Evolutionary conservation across 2,888 invertebrate species (phyloP).

Genomic region (Automeris io): DNA sequence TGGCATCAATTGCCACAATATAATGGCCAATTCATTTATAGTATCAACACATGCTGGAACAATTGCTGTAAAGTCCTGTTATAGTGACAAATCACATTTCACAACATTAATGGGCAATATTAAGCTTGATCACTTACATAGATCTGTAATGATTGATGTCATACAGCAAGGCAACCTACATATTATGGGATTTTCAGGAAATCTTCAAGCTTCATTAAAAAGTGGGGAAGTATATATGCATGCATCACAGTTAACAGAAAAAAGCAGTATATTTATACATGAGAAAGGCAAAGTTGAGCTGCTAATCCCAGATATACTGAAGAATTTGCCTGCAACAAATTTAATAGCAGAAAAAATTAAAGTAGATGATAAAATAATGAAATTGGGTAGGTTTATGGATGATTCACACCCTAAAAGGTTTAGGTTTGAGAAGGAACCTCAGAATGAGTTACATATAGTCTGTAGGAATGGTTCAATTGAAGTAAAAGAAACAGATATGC

Average conservation of each 20-base stretch:
- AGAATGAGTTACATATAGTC: conserved; percentile 65
- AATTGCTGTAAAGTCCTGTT: conserved; percentile 64
- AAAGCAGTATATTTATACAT: conserved; percentile 71
- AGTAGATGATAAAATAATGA: conserved; percentile 65
- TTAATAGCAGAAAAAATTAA: conserved; percentile 68
- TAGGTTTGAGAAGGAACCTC: conserved; percentile 58
- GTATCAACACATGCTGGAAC: conserved; percentile 61
- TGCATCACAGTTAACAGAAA: conserved; percentile 56
- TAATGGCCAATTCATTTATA: conserved; percentile 56
- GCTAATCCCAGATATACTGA: conserved; percentile 55
- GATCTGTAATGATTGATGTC: conserved; percentile 62
- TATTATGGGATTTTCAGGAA: conserved; percentile 63
- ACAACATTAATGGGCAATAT: conserved; percentile 68
- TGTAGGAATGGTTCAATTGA: conserved; percentile 73
- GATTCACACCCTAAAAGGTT: conserved; percentile 67
- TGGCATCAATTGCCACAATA: conserved; percentile 57
- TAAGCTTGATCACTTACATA: conserved; percentile 51
- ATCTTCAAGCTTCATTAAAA: conserved; percentile 61
- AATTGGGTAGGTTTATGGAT: conserved; percentile 66
- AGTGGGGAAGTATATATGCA: conserved; percentile 69
- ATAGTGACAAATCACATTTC: conserved; percentile 65
- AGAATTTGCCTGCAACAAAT: conserved; percentile 65
- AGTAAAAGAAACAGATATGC: conserved; percentile 56
- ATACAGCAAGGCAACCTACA: conserved; percentile 66
- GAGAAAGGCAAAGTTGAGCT: conserved; percentile 70